These are phyloP conservation scores for Drosophila fulvimacula DNA, from an alignment of 2,888 invertebrate genomes.

Conservation along the genomic window DNA sequence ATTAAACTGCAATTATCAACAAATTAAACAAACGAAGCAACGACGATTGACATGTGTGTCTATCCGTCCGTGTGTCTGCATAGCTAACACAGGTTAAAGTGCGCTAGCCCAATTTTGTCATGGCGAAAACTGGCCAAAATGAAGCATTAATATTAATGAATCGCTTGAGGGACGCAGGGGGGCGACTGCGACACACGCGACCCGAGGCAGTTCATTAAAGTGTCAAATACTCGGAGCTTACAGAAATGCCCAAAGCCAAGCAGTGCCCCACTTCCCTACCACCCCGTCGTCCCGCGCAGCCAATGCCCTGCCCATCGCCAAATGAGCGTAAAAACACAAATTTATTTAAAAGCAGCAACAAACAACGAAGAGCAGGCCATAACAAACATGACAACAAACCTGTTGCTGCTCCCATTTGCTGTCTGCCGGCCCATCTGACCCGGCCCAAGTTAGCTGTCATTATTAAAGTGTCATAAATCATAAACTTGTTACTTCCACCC, in stretches of 20 bases:
- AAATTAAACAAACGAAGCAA: slow-evolving; percentile 50
- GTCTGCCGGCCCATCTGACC: slow-evolving; percentile 32
- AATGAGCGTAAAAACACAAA: slow-evolving; percentile 38
- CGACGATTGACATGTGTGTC: slow-evolving; percentile 58
- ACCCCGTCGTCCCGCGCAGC: not conserved
- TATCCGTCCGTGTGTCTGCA: slow-evolving; percentile 11
- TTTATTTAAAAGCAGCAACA: slow-evolving; percentile 40
- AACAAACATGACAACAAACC: slow-evolving; percentile 62
- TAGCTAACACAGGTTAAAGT: slow-evolving; percentile 49
- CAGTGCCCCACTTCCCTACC: not conserved
- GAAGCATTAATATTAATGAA: slow-evolving; percentile 74
- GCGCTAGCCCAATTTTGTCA: slow-evolving; percentile 54
- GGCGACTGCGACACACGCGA: slow-evolving; percentile 61
- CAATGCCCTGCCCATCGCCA: not conserved
- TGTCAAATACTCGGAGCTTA: slow-evolving; percentile 69
- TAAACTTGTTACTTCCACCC: slow-evolving; percentile 65
- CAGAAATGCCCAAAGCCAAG: slow-evolving; percentile 37
- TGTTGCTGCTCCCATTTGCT: slow-evolving; percentile 54
- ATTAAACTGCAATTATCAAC: slow-evolving; percentile 72
- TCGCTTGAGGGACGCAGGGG: slow-evolving; percentile 14
- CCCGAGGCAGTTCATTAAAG: slow-evolving; percentile 75
- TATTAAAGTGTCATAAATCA: slow-evolving; percentile 76
- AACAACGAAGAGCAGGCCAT: slow-evolving; percentile 48
- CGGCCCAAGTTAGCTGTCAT: slow-evolving; percentile 60
- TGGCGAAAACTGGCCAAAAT: slow-evolving; percentile 50